phyloP scores from a whole-genome alignment of 2,888 invertebrate genomes.

The Plagiodera versicolora region DNA sequence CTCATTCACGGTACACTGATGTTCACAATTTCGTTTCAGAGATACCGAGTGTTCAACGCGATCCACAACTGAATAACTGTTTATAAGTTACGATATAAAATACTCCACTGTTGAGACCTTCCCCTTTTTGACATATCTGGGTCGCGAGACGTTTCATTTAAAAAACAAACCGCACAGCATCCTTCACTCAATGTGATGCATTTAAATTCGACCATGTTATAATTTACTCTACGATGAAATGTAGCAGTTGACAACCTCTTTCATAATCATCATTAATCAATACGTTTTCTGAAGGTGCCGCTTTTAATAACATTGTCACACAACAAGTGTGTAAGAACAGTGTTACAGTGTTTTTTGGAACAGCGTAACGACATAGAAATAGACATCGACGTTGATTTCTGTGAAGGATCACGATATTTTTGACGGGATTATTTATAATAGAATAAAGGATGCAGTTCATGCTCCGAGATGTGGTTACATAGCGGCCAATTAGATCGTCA shows the following conservation, averaged over 20 bases:
- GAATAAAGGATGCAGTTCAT: constrained; percentile 1
- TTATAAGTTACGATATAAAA: too few species aligned
- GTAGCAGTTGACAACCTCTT: background rate
- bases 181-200: too few species aligned
- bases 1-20: background rate
- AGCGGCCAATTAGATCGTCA: constrained; percentile 2
- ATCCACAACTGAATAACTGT: too few species aligned
- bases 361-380: constrained; percentile 31
- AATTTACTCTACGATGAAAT: background rate
- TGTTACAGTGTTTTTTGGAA: constrained; percentile 31
- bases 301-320: constrained; percentile 33
- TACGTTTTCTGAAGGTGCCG: constrained; percentile 22
- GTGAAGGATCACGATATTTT: constrained; percentile 17
- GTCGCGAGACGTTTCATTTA: too few species aligned
- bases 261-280: constrained; percentile 2
- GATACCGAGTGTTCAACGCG: background rate
- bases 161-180: too few species aligned
- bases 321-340: constrained; percentile 26
- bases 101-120: too few species aligned
- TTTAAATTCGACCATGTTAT: too few species aligned
- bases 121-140: too few species aligned
- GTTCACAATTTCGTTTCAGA: background rate
- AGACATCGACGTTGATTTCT: constrained; percentile 22
- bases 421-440: constrained; percentile 12
- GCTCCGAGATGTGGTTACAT: background rate